Percentiles rank a stretch among this genome's conserved stretches.
phyloP scores from a whole-genome alignment of 1,140 invertebrate species.

The Rhyzopertha dominica region DNA sequence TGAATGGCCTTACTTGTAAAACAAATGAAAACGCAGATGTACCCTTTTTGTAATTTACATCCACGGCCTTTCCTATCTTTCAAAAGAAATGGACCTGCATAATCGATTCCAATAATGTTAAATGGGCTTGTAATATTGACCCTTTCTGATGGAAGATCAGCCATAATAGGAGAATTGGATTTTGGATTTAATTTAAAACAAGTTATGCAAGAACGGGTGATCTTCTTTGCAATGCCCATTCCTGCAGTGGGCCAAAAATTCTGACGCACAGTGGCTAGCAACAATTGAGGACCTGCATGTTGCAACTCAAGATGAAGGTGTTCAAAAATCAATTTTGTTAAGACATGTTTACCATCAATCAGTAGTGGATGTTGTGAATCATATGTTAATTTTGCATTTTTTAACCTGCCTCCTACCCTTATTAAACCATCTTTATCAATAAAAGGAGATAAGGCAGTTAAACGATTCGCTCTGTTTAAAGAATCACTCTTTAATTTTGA shows the following conservation, averaged over 20 bases:
- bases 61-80: slow-evolving; percentile 24
- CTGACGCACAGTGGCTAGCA: slow-evolving; percentile 20
- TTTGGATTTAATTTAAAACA: slow-evolving; percentile 21
- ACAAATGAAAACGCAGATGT: slow-evolving; percentile 46
- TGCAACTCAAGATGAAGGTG: neutral
- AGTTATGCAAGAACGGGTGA: slow-evolving; percentile 20
- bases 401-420: slow-evolving; percentile 45
- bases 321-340: slow-evolving; percentile 11
- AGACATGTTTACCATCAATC: slow-evolving; percentile 3
- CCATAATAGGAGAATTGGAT: slow-evolving; percentile 19
- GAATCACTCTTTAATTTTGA: slow-evolving; percentile 3
- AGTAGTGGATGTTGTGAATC: too few relatives aligned
- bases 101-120: slow-evolving; percentile 24
- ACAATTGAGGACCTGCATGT: slow-evolving; percentile 30
- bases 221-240: slow-evolving; percentile 16
- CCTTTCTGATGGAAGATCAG: slow-evolving; percentile 23
- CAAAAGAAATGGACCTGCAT: slow-evolving; percentile 29
- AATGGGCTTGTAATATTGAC: slow-evolving; percentile 14
- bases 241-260: slow-evolving; percentile 28
- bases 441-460: slow-evolving; percentile 38
- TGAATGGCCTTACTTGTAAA: slow-evolving; percentile 44
- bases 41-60: slow-evolving; percentile 37
- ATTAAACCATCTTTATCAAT: slow-evolving; percentile 41
- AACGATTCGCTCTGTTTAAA: slow-evolving; percentile 7
- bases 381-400: too few relatives aligned